These are phyloP conservation scores for Carposina sasakii DNA, from an alignment of 1,140 invertebrate species.

Conservation along the genomic window DNA sequence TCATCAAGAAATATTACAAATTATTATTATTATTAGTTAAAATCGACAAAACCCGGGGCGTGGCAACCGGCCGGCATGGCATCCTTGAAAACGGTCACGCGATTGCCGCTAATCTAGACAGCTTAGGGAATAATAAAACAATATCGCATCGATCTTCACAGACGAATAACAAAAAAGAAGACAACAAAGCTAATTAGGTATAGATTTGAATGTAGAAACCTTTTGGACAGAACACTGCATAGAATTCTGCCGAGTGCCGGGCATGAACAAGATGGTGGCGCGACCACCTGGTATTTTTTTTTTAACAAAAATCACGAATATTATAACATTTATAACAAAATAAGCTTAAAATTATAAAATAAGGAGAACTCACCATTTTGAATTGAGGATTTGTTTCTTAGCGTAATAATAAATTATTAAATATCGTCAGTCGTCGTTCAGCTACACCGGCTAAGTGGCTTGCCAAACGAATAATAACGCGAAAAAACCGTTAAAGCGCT, in stretches of 20 bases:
- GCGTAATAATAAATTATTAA: constrained; percentile 64
- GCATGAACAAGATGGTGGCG: constrained; percentile 63
- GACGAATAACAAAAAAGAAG: too few species aligned
- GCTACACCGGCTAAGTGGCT: constrained; percentile 66
- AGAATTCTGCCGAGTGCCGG: too few species aligned
- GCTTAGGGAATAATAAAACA: too few species aligned
- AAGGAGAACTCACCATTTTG: constrained; percentile 62
- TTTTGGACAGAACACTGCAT: too few species aligned
- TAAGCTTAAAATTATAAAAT: not conserved
- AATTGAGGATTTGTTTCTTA: constrained; percentile 64
- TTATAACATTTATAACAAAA: not conserved
- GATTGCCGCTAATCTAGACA: too few species aligned
- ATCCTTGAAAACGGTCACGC: constrained; percentile 11
- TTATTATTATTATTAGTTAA: not conserved
- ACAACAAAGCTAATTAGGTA: too few species aligned
- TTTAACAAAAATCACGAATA: too few species aligned
- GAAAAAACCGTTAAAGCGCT: constrained; percentile 48
- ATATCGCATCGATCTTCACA: too few species aligned
- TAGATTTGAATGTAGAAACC: too few species aligned
- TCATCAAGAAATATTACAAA: not conserved
- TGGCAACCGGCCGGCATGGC: constrained; percentile 25
- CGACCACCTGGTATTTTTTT: constrained; percentile 45
- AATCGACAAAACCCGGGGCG: constrained; percentile 15
- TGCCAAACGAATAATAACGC: constrained; percentile 60
- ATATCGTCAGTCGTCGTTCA: constrained; percentile 65